Evolutionary conservation across 2,113 vertebrate genomes (phyloP).

Genomic region (Tenebrosternarchus preto): DNA sequence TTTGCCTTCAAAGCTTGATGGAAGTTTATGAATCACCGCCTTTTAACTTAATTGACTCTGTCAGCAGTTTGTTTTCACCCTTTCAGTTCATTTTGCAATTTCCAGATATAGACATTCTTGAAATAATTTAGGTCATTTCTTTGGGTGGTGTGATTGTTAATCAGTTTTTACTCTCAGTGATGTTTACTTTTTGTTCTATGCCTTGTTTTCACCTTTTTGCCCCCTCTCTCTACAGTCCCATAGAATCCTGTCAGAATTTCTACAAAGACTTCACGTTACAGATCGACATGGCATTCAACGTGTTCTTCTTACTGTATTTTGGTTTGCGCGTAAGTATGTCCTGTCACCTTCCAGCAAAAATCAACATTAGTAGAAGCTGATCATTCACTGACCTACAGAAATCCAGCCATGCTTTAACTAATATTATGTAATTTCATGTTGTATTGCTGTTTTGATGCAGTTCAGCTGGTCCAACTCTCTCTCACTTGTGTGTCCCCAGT

Average conservation of each 20-base stretch:
- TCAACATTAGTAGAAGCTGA: not conserved
- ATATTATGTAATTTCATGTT: not conserved
- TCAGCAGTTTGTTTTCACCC: slow-evolving; percentile 47
- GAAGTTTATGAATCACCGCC: slow-evolving; percentile 49
- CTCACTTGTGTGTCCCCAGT: slow-evolving; percentile 72
- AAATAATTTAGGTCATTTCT: not conserved
- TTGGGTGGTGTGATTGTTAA: too few species aligned
- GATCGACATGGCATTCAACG: slow-evolving; percentile 99
- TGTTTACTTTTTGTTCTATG: not conserved
- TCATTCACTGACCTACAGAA: not conserved
- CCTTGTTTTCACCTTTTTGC: slow-evolving; percentile 2
- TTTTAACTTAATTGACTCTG: slow-evolving; percentile 53
- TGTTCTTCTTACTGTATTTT: slow-evolving; percentile 99
- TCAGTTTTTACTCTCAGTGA: too few species aligned
- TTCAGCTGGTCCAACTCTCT: not conserved
- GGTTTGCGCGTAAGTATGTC: slow-evolving; percentile 90
- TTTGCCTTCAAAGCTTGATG: slow-evolving; percentile 39
- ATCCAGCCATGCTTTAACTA: not conserved
- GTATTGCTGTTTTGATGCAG: not conserved
- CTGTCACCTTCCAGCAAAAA: too few species aligned
- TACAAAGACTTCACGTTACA: slow-evolving; percentile 99
- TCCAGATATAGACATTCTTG: not conserved
- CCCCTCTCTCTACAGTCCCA: slow-evolving; percentile 81
- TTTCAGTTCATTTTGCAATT: slow-evolving; percentile 3
- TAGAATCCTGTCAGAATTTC: slow-evolving; percentile 99